These are phyloP conservation scores for Ochotona curzoniae DNA, from an alignment of 2,113 vertebrate species.

Conservation along the genomic window DNA sequence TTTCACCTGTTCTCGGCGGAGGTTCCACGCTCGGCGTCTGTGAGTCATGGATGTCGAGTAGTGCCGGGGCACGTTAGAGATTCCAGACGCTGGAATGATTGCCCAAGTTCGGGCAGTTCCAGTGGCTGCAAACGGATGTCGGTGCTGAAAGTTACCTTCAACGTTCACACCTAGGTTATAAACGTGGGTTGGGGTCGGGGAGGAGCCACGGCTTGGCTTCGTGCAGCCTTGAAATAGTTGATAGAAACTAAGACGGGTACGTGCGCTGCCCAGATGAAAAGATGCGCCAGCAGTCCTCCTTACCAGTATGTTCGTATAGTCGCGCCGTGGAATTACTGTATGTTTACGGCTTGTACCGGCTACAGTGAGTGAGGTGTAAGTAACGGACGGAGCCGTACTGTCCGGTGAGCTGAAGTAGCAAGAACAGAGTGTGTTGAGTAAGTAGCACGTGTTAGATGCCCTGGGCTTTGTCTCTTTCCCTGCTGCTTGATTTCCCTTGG, in stretches of 20 bases:
- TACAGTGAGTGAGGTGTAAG: neutral
- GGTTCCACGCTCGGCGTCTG: neutral
- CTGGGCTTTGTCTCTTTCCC: neutral
- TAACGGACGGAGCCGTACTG: neutral
- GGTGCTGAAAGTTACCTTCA: conserved; percentile 18
- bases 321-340: no score
- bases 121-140: conserved; percentile 43
- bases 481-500: neutral
- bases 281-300: neutral
- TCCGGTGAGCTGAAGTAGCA: neutral
- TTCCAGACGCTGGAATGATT: conserved; percentile 67
- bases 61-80: neutral
- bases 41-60: conserved; percentile 53
- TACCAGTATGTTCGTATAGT: neutral
- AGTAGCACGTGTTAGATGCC: neutral
- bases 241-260: neutral
- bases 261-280: conserved; percentile 1
- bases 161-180: neutral
- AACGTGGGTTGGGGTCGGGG: neutral
- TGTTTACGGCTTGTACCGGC: neutral
- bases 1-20: conserved; percentile 68
- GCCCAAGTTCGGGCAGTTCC: conserved; percentile 54
- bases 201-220: neutral
- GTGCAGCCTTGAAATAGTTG: neutral
- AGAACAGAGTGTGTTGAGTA: neutral